Conservation (phyloP, 1,140 invertebrate genomes). For the Pygmarrhopalites habei region DNA sequence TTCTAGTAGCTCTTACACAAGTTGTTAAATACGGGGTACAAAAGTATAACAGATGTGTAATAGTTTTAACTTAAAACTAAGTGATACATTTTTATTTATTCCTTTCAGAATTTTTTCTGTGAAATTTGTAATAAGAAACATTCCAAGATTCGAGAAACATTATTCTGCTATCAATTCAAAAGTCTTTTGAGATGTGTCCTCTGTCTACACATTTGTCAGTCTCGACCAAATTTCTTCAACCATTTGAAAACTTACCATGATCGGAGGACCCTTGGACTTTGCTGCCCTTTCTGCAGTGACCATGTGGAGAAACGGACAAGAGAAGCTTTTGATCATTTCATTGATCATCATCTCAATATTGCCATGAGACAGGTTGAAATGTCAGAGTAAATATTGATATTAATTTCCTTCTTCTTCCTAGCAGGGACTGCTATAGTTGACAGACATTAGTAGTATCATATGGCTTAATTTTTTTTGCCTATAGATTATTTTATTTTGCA, state of each 20-base stretch:
- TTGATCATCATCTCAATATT: conserved; percentile 16
- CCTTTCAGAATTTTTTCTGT: conserved; percentile 16
- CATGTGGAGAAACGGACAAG: conserved; percentile 3
- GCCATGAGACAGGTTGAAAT: conserved; percentile 9
- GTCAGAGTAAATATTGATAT: no score
- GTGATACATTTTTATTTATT: no score
- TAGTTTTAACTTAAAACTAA: no score
- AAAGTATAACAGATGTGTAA: no score
- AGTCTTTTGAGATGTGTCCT: conserved; percentile 22
- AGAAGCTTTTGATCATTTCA: conserved; percentile 21
- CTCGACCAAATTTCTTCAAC: conserved; percentile 16
- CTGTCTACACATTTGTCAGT: conserved; percentile 14
- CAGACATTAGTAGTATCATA: no score
- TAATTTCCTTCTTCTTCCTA: no score
- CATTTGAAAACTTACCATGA: conserved; percentile 23
- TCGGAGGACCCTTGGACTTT: conserved; percentile 2
- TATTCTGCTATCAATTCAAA: conserved; percentile 18
- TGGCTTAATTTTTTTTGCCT: no score
- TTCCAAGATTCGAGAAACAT: conserved; percentile 15
- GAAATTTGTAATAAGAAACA: conserved; percentile 21
- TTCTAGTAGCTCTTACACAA: no score
- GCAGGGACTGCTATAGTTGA: no score
- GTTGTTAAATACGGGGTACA: no score
- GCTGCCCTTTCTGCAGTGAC: conserved; percentile 21
- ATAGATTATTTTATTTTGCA: no score